Evolutionary conservation across 2,888 invertebrate genomes (phyloP).

Genomic region (Tenodera sinensis): DNA sequence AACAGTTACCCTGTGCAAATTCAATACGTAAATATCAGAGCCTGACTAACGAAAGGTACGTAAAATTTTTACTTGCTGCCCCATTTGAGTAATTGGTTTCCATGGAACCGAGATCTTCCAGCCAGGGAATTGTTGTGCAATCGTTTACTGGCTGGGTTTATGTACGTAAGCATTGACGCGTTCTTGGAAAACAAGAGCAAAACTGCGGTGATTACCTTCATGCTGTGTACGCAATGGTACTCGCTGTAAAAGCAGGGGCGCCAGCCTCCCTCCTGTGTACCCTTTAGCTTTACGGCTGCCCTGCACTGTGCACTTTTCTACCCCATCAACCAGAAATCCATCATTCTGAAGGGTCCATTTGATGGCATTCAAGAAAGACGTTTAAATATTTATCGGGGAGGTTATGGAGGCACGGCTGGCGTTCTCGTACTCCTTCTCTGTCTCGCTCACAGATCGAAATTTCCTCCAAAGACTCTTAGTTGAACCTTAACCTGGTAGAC

Average conservation of each 20-base stretch:
- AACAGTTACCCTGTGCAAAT: too few species aligned
- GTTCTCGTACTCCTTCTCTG: background rate
- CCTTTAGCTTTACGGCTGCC: too few species aligned
- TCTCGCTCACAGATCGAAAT: background rate
- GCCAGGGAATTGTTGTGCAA: background rate
- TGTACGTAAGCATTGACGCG: background rate
- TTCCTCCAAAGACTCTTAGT: background rate
- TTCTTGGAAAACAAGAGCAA: background rate
- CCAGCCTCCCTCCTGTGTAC: background rate
- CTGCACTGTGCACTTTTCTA: background rate
- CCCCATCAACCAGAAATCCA: constrained; percentile 13
- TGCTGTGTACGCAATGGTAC: background rate
- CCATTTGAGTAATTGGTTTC: background rate
- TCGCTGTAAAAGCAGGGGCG: constrained; percentile 2
- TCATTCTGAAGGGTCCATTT: constrained; percentile 24
- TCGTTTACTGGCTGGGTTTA: background rate
- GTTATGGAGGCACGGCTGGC: background rate
- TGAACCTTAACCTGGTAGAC: background rate
- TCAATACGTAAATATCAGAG: too few species aligned
- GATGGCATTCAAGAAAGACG: constrained; percentile 14
- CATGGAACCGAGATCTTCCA: background rate
- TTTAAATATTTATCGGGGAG: constrained; percentile 24
- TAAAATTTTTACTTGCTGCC: background rate
- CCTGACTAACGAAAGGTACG: background rate
- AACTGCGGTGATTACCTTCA: background rate